phyloP scores from a whole-genome alignment of 1,140 invertebrate genomes.

The Panagrolaimus sp. region DNA sequence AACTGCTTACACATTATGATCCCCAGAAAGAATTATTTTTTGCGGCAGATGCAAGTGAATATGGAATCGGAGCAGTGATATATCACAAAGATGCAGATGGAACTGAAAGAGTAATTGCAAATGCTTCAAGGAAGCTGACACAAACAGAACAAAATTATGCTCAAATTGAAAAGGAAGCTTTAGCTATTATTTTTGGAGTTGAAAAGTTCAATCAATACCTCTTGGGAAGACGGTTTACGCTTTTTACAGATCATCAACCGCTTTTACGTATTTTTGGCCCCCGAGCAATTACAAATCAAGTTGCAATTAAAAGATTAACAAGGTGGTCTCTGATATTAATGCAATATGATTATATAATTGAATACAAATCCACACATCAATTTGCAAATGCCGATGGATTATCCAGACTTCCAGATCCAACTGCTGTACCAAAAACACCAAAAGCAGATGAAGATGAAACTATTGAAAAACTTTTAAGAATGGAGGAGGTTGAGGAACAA shows the following conservation, averaged over 20 bases:
- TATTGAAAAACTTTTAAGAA: not conserved
- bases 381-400: not conserved
- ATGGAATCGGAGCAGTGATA: not conserved
- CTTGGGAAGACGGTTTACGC: not conserved
- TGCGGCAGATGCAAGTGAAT: not conserved
- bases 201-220: not conserved
- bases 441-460: not conserved
- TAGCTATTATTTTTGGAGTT: not conserved
- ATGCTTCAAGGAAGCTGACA: not conserved
- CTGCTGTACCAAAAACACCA: not conserved
- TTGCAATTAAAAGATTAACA: not conserved
- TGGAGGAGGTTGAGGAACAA: no score
- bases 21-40: not conserved
- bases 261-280: not conserved
- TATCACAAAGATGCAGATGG: not conserved
- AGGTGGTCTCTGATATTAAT: not conserved
- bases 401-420: not conserved
- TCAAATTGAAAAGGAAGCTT: not conserved
- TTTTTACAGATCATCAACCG: not conserved
- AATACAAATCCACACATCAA: not conserved
- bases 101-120: not conserved
- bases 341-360: not conserved
- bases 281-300: no score
- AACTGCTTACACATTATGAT: not conserved
- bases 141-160: not conserved